These are phyloP conservation scores for Andrena cerasifolii DNA, from an alignment of 1,140 invertebrate species.

Conservation along the genomic window DNA sequence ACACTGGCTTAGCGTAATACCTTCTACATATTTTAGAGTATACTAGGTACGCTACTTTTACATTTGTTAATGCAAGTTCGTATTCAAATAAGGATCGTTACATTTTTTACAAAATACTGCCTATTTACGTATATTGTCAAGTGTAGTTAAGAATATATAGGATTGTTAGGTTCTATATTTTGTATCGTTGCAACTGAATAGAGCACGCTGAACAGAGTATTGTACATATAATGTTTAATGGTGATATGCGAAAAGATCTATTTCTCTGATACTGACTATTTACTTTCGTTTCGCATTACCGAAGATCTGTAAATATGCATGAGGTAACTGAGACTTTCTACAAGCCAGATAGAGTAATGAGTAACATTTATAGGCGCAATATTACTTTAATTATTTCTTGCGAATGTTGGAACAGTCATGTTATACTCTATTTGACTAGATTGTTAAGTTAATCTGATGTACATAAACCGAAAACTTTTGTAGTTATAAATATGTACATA, in stretches of 20 bases:
- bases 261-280: constrained; percentile 54
- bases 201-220: constrained; percentile 34
- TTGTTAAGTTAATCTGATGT: background rate
- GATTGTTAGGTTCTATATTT: no score
- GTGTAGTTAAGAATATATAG: no score
- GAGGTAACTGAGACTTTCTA: constrained; percentile 16
- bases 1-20: background rate
- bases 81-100: no score
- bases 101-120: no score
- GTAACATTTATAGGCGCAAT: constrained; percentile 6
- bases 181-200: no score
- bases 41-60: background rate
- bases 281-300: constrained; percentile 50
- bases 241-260: constrained; percentile 44
- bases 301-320: constrained; percentile 49
- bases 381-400: background rate
- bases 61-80: no score
- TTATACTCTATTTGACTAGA: background rate
- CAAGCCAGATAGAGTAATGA: constrained; percentile 19
- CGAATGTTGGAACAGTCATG: background rate
- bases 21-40: background rate
- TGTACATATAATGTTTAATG: constrained; percentile 49
- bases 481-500: constrained; percentile 8
- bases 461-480: background rate
- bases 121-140: no score